These are phyloP conservation scores for Remorina albescens DNA, from an alignment of 2,797 vertebrate genomes.

Conservation along the genomic window DNA sequence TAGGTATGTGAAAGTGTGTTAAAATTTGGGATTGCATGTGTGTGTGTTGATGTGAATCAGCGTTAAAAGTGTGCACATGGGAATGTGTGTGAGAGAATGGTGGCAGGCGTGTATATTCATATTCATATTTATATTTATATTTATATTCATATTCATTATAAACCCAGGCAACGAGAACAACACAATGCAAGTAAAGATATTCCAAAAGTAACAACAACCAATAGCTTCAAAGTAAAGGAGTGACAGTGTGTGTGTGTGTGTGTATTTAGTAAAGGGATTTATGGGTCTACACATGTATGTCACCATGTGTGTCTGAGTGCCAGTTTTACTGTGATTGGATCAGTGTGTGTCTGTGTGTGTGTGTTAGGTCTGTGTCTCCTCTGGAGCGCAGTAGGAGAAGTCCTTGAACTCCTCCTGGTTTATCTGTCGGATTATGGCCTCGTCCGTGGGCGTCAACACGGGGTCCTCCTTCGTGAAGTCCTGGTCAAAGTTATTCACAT, in stretches of 20 bases:
- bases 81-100: constrained; percentile 34
- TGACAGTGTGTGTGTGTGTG: constrained; percentile 38
- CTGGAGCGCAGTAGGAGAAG: constrained; percentile 96
- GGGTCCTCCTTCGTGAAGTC: constrained; percentile 99
- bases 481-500: constrained; percentile 99
- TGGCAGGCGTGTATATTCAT: constrained; percentile 59
- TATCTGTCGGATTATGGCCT: constrained; percentile 98
- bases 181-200: constrained; percentile 81
- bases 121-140: constrained; percentile 62
- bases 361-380: constrained; percentile 91
- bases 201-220: constrained; percentile 79
- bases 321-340: constrained; percentile 39
- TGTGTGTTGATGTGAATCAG: constrained; percentile 28
- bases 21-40: constrained; percentile 12
- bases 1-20: constrained; percentile 10
- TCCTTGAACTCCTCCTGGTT: constrained; percentile 99
- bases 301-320: constrained; percentile 51
- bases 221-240: constrained; percentile 78
- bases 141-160: constrained; percentile 66
- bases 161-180: constrained; percentile 81
- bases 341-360: constrained; percentile 53
- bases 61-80: constrained; percentile 23
- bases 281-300: constrained; percentile 44
- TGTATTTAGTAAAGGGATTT: constrained; percentile 59
- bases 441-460: constrained; percentile 95